Conservation (phyloP, 2,888 invertebrate species). For the Omphaloscelis lunosa region DNA sequence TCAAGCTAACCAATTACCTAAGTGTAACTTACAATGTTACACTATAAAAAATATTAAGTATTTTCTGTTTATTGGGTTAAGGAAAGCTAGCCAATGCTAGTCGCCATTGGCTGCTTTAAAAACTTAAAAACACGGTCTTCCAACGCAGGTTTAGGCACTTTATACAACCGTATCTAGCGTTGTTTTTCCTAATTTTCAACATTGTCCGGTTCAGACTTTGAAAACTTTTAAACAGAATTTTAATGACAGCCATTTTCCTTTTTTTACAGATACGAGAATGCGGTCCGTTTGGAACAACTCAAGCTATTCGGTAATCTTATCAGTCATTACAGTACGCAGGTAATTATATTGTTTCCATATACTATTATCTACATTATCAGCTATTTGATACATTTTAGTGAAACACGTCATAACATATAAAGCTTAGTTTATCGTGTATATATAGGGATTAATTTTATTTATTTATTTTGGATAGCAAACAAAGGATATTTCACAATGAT, state of each 20-base stretch:
- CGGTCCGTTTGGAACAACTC: conserved; percentile 96
- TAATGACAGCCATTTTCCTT: background rate
- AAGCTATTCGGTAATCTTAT: conserved; percentile 96
- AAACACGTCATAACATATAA: conserved; percentile 22
- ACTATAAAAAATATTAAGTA: too few species aligned
- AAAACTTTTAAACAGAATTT: background rate
- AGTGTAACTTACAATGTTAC: too few species aligned
- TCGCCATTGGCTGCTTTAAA: too few species aligned
- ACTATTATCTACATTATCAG: conserved; percentile 24
- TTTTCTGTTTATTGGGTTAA: too few species aligned
- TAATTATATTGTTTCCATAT: conserved; percentile 60
- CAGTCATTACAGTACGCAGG: conserved; percentile 93
- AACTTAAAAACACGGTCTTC: too few species aligned
- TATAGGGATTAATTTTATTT: conserved; percentile 10
- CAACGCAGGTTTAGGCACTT: too few species aligned
- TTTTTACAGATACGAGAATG: conserved; percentile 93
- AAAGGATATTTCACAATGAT: conserved; percentile 26
- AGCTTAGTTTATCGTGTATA: conserved; percentile 14
- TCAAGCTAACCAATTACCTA: too few species aligned
- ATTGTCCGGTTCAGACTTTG: too few species aligned
- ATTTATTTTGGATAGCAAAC: conserved; percentile 2
- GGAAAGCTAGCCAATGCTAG: too few species aligned
- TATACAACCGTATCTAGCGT: too few species aligned
- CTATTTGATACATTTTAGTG: background rate
- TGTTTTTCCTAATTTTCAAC: too few species aligned